Percentiles rank a stretch among this genome's conserved stretches.
phyloP scores from a whole-genome alignment of 2,888 invertebrate genomes.

The Chydorus sphaericus region DNA sequence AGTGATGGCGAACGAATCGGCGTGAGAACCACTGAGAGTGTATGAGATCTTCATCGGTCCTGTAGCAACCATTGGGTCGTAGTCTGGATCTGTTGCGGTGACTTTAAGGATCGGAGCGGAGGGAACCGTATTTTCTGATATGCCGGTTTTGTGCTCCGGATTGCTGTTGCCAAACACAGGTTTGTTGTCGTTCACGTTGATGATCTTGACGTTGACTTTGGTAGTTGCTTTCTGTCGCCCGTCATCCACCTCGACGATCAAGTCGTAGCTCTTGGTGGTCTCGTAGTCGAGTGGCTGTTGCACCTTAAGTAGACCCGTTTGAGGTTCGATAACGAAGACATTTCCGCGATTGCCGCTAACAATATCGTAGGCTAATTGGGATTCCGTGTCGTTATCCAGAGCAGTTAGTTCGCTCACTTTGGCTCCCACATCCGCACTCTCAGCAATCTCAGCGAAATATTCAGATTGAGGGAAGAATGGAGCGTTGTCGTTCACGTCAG shows the following conservation, averaged over 20 bases:
- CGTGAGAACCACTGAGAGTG: conserved; percentile 50
- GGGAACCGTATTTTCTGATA: conserved; percentile 55
- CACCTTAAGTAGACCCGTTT: conserved; percentile 71
- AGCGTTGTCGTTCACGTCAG: conserved; percentile 90
- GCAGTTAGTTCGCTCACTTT: conserved; percentile 79
- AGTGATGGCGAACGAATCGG: conserved; percentile 51
- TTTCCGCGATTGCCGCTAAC: conserved; percentile 70
- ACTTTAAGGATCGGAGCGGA: conserved; percentile 53
- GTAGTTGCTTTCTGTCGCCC: conserved; percentile 70
- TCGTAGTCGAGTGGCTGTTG: conserved; percentile 68
- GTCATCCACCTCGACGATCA: conserved; percentile 71
- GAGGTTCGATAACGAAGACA: conserved; percentile 64
- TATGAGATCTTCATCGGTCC: conserved; percentile 50
- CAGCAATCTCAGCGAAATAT: conserved; percentile 36
- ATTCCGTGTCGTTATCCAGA: conserved; percentile 72
- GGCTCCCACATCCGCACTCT: conserved; percentile 67
- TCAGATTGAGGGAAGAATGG: conserved; percentile 68
- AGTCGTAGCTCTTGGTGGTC: conserved; percentile 62
- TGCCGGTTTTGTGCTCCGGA: conserved; percentile 27
- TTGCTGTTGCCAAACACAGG: conserved; percentile 60
- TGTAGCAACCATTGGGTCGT: conserved; percentile 57
- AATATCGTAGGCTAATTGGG: conserved; percentile 73
- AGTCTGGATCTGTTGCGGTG: conserved; percentile 56
- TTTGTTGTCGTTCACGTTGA: conserved; percentile 83
- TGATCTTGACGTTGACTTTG: conserved; percentile 66